A percentile compares a stretch with the other conserved stretches of the same genome.
Conservation (phyloP, 2,113 vertebrate genomes). For the Tonatia bakeri region DNA sequence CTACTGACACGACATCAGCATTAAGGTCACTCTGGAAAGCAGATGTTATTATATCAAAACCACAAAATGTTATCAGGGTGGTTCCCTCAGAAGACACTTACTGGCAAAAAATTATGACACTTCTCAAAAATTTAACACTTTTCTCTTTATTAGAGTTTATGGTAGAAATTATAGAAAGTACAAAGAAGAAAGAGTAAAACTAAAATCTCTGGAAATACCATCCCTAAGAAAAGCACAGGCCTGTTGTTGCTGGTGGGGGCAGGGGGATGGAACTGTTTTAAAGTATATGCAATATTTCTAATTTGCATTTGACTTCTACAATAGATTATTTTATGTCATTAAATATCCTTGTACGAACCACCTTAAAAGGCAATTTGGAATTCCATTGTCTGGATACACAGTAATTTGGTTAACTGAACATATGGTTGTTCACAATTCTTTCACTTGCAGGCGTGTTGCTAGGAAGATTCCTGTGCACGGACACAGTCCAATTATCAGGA, state of each 20-base stretch:
- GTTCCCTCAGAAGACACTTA: constrained; percentile 54
- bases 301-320: neutral
- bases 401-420: neutral
- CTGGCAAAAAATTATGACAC: constrained; percentile 53
- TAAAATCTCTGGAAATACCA: neutral
- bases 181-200: neutral
- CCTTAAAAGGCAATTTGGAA: neutral
- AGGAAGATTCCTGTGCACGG: neutral
- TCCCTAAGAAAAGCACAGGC: neutral
- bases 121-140: constrained; percentile 52
- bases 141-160: neutral
- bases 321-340: neutral
- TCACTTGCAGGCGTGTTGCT: neutral
- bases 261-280: neutral
- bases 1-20: constrained; percentile 32
- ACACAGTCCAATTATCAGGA: neutral
- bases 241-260: too few species aligned
- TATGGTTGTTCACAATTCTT: neutral
- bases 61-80: constrained; percentile 71
- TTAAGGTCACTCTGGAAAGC: constrained; percentile 55
- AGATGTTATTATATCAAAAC: constrained; percentile 71
- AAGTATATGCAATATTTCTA: neutral
- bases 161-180: neutral
- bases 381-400: neutral
- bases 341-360: neutral